A percentile compares a stretch with the other conserved stretches of the same genome.
phyloP scores from a whole-genome alignment of 2,888 invertebrate species.

The Adela reaumurella region DNA sequence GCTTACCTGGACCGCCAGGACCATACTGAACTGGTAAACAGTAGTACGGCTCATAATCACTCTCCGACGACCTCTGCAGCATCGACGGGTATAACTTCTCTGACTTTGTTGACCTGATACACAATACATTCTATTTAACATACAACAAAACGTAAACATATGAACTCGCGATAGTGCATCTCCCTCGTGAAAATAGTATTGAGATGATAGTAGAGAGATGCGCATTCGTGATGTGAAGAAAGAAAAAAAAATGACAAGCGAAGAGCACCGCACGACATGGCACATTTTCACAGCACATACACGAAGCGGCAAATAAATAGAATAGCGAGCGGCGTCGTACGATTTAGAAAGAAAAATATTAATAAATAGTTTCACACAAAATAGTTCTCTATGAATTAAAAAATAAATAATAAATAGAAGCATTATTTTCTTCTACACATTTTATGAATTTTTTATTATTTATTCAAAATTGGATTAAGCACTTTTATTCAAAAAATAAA shows the following conservation, averaged over 20 bases:
- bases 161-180: too few relatives aligned
- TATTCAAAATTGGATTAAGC: too few relatives aligned
- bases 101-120: conserved; percentile 88
- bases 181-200: too few relatives aligned
- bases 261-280: conserved; percentile 20
- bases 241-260: conserved; percentile 5
- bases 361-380: too few relatives aligned
- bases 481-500: too few relatives aligned
- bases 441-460: too few relatives aligned
- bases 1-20: conserved; percentile 64
- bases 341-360: too few relatives aligned
- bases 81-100: conserved; percentile 92
- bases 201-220: conserved; percentile 2
- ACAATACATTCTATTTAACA: conserved; percentile 6
- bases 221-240: conserved; percentile 7
- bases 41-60: conserved; percentile 83
- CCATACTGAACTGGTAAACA: conserved; percentile 70
- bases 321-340: too few relatives aligned
- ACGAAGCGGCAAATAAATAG: neutral
- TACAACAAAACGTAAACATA: conserved; percentile 1
- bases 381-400: too few relatives aligned
- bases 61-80: conserved; percentile 77
- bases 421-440: too few relatives aligned
- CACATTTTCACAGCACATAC: conserved; percentile 10
- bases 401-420: too few relatives aligned